phyloP scores from a whole-genome alignment of 2,797 vertebrate genomes.

The Halcyon chelicuti region DNA sequence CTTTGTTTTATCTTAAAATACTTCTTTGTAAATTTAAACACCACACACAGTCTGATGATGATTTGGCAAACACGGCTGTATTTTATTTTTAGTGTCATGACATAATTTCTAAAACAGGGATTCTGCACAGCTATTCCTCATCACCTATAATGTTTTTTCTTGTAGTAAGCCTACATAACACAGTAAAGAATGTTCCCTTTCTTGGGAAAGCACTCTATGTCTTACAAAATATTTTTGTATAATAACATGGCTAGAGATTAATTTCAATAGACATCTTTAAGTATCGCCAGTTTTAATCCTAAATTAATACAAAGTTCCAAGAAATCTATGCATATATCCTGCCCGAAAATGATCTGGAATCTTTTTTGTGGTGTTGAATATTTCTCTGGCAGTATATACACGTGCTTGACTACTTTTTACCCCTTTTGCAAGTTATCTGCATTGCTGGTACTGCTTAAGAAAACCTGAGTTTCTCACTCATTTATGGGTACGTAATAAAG shows the following conservation, averaged over 20 bases:
- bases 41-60: neutral
- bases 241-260: neutral
- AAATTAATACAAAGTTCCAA: neutral
- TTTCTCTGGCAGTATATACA: neutral
- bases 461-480: neutral
- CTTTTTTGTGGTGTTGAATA: neutral
- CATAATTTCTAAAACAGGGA: neutral
- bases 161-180: neutral
- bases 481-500: neutral
- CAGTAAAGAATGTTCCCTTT: neutral
- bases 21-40: slow-evolving; percentile 5
- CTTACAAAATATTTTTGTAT: neutral
- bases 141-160: neutral
- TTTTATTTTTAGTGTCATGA: slow-evolving; percentile 32
- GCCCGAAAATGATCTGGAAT: neutral
- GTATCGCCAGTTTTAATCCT: neutral
- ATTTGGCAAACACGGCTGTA: neutral
- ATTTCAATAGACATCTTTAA: neutral
- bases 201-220: neutral
- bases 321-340: neutral
- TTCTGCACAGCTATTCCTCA: neutral
- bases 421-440: neutral
- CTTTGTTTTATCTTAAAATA: neutral
- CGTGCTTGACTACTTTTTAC: neutral
- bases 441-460: neutral